Evolutionary conservation across 2,113 vertebrate species (phyloP).

Genomic region (Thalassoma bifasciatum): DNA sequence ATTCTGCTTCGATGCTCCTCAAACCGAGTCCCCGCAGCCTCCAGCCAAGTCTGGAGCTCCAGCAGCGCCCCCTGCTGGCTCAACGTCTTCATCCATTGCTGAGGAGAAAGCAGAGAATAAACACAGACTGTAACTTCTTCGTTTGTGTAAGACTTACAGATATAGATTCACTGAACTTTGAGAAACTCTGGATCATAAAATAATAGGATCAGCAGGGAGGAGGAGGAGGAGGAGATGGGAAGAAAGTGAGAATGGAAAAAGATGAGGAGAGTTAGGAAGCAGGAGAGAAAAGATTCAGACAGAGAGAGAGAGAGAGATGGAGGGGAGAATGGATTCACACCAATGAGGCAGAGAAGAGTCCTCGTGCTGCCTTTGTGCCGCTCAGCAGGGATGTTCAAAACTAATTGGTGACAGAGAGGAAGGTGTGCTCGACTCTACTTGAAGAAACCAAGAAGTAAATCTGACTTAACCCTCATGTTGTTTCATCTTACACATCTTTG

Average conservation of each 20-base stretch:
- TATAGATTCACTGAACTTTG: neutral
- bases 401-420: slow-evolving; percentile 48
- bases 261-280: neutral
- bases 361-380: slow-evolving; percentile 28
- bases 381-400: slow-evolving; percentile 23
- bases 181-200: neutral
- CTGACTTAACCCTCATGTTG: too few relatives aligned
- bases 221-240: neutral
- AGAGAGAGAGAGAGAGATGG: neutral
- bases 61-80: slow-evolving; percentile 86
- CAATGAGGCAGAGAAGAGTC: slow-evolving; percentile 46
- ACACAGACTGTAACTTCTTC: neutral
- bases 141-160: neutral
- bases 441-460: neutral
- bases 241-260: neutral
- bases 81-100: slow-evolving; percentile 89
- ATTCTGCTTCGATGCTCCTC: slow-evolving; percentile 33
- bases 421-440: neutral
- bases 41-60: slow-evolving; percentile 86
- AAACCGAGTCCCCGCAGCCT: slow-evolving; percentile 72
- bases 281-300: neutral
- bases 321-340: slow-evolving; percentile 47
- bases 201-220: slow-evolving; percentile 13
- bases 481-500: too few relatives aligned
- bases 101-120: slow-evolving; percentile 17